Base-by-base conservation (phyloP, 2,888 invertebrate genomes). In the Cetonia aurata region DNA sequence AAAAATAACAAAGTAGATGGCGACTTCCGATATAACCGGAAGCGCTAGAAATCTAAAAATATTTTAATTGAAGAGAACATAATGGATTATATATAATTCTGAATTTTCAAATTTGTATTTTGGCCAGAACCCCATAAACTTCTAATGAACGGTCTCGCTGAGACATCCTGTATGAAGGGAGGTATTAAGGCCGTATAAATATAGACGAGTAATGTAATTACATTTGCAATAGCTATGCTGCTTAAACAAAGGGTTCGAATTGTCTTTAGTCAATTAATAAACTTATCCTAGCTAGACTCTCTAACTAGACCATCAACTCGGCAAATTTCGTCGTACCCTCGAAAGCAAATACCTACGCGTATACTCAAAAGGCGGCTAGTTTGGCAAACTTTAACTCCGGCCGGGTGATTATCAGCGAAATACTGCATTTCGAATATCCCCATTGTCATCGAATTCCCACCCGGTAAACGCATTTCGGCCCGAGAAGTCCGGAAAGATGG, bases 381-480 rank as follows among this genome's bases (percentile, higher is more conserved):
- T 52, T 41, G 41, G 37, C 41, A 15, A 65, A 65, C 50, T 48
- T 65, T 65, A 6, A 50, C 46, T 52, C 41, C 12, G 12, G 33
- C 31, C 37, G 19, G 12, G 57, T 10, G 62, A 65, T 65, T 37
- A 50, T 37, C 41, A 12, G 33, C 50, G 9, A 15, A 33, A 17
- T 65, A 65, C 50, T 65, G 50, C 50, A 41, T 65, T 50, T 65
- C 19, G 50, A 65, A 65, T 50, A 50, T 17, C 48, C 62, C 37
- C 19, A 50, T 41, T 65, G 46, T 50, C 62, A 41, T 41, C 48
- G 41, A 65, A 65, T 52, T 65, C 37, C 62, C 62, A 65, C 17
- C 50, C 50, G 19, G 17, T 31, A 41, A 52, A 52, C 52, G 62
- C 41, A 37, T 65, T 65, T 65, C 41, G 15, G 37, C 17, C 50